phyloP scores from a whole-genome alignment of 2,113 vertebrate genomes.

The Buteo buteo region DNA sequence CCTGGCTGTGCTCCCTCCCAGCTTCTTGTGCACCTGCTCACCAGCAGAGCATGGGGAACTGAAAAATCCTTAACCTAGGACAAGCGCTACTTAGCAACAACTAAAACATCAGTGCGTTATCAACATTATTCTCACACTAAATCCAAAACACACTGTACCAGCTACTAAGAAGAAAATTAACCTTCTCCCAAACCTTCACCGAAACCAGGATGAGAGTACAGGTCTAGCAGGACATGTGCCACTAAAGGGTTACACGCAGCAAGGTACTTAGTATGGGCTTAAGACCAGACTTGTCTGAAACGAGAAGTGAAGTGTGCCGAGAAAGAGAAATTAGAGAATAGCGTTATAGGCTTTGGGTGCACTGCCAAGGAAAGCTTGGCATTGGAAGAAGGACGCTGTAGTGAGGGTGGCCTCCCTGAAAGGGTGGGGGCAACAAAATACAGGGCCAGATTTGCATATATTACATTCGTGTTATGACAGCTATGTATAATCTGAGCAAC shows the following conservation, averaged over 20 bases:
- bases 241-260: not conserved
- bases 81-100: no score
- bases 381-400: not conserved
- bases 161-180: no score
- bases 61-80: no score
- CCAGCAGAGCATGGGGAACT: no score
- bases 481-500: not conserved
- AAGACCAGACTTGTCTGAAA: not conserved
- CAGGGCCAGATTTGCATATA: not conserved
- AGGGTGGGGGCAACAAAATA: not conserved
- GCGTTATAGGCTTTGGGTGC: not conserved
- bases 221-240: not conserved
- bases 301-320: not conserved
- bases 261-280: not conserved
- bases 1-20: no score
- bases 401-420: not conserved
- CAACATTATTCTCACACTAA: no score
- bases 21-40: no score
- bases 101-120: no score
- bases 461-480: not conserved
- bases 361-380: not conserved
- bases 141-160: no score
- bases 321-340: not conserved
- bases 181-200: no score
- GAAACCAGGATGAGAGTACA: not conserved